Evolutionary conservation across 1,140 invertebrate species (phyloP), one percentile per base, ranked within the genome.

Genomic region (Agraylea sexmaculata): DNA sequence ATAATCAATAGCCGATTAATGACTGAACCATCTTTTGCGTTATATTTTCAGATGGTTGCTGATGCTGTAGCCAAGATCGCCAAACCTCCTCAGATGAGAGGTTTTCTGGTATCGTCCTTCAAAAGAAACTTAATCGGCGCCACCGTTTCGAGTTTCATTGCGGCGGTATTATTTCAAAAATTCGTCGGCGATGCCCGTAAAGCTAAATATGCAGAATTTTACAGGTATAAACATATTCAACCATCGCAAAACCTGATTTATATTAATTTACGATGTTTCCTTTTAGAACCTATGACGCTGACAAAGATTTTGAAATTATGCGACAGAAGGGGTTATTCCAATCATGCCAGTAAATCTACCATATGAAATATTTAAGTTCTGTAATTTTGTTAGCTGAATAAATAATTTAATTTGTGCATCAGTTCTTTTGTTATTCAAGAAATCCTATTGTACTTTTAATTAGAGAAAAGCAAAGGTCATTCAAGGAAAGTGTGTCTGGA

Each of bases 191-290:
- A 72, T 42, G 56, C 63, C 2, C 62, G 70, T 40, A 78, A 77
- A 55, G 57, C 60, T 53, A 58, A 55, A 51, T 79, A 78, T 51
- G 75, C 74, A 31, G 73, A 78, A 48, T 79, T 77, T 55, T 78
- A 78, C 68, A 78, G 69, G 77, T 78, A 60, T 6, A 25, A n/a
- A 6, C 23, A n/a, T 6, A n/a, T n/a, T 6, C 23, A 6, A 6
- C 6, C 23, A n/a, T n/a, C 23, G 23, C 6, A 6, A 6, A n/a
- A 25, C 23, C 6, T n/a, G 23, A 19, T n/a, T 19, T 17, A 31
- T 41, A 8, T 42, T 4, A 17, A 6, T 15, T 11, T 17, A 6
- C 15, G 30, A 20, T 42, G 32, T 23, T 39, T 39, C 4, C 17
- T 45, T 29, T 64, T 67, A 73, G 69, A 51, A 69, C 55, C 35